Evolutionary conservation across 1,140 invertebrate genomes (phyloP).

Genomic region (Wiebesia pumilae): DNA sequence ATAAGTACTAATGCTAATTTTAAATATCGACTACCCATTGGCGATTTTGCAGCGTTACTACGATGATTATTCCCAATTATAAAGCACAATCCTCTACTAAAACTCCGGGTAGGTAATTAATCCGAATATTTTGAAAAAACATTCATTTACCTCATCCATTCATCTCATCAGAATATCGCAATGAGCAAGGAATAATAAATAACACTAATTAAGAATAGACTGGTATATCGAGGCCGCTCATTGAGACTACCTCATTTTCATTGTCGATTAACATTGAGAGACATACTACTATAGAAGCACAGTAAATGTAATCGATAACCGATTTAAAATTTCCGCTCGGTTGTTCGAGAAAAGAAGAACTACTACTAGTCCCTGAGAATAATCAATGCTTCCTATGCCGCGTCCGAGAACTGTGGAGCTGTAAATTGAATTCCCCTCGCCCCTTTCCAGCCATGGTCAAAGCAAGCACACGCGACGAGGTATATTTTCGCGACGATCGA

Average conservation of each 20-base stretch:
- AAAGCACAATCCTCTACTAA: neutral
- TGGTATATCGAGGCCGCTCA: neutral
- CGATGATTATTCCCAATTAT: neutral
- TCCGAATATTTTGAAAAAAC: neutral
- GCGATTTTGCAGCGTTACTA: neutral
- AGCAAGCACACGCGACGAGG: neutral
- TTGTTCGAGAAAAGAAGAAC: constrained; percentile 31
- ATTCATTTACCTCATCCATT: neutral
- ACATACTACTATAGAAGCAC: neutral
- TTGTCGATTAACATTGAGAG: constrained; percentile 51
- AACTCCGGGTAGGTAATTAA: neutral
- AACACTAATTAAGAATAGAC: constrained; percentile 42
- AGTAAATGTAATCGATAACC: constrained; percentile 48
- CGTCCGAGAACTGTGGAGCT: constrained; percentile 20
- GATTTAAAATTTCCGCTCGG: constrained; percentile 53
- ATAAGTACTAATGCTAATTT: neutral
- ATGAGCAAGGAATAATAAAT: neutral
- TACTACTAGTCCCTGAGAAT: constrained; percentile 30
- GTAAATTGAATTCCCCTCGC: constrained; percentile 49
- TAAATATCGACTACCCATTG: neutral
- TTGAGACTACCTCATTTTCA: constrained; percentile 36
- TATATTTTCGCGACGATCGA: constrained; percentile 41
- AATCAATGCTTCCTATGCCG: constrained; percentile 45
- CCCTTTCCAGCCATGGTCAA: constrained; percentile 9
- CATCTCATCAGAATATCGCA: neutral